Base-by-base conservation (phyloP, 2,113 vertebrate species). In the Pollachius pollachius region DNA sequence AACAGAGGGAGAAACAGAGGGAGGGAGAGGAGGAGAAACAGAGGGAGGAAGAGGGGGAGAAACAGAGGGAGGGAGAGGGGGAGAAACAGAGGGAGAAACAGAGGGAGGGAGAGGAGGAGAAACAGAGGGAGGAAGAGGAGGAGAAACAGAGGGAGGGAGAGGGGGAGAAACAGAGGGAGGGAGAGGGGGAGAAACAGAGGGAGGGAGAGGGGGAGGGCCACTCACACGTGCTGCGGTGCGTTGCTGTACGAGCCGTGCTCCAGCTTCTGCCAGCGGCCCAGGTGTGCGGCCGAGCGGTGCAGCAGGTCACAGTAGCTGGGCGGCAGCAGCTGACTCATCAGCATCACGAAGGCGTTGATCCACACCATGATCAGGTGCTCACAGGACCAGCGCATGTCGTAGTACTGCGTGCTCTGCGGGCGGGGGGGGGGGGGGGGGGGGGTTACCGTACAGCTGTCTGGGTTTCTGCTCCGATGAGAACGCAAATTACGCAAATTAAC, bases 301-400 rank as follows among this genome's bases (percentile, higher is more conserved):
- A 99, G 93, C 83, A 97, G 89, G 86, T 99, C 97, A 62, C 97
- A 97, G 89, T 99, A 99, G 84, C 95, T 95, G 71, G 97, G 95
- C 1, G 97, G 97, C 66, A 99, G 91, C 84, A 99, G 90, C 71
- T 99, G 97, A 3, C 94, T 97, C 89, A 96, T 99, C 71, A 99
- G 91, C 97, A 99, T 98, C 82, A 99, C 97, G 57, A 99, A 98
- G n/a, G 97, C 96, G 18, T 99, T 99, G 92, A 99, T 96, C 97
- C 97, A 99, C 85, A 99, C 97, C 96, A 99, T 98, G 86, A 99
- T 97, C 83, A 99, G 94, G 80, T 99, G 97, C 86, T 99, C 97
- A n/a, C 97, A 99, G 11, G 97, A 98, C 97, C 97, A 99, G 75
- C 97, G 96, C 97, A 99, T 99, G 91, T 99, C 97, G 1, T 99